These are phyloP conservation scores for Malurus melanocephalus DNA, from an alignment of 2,113 vertebrate species.

Conservation along the genomic window DNA sequence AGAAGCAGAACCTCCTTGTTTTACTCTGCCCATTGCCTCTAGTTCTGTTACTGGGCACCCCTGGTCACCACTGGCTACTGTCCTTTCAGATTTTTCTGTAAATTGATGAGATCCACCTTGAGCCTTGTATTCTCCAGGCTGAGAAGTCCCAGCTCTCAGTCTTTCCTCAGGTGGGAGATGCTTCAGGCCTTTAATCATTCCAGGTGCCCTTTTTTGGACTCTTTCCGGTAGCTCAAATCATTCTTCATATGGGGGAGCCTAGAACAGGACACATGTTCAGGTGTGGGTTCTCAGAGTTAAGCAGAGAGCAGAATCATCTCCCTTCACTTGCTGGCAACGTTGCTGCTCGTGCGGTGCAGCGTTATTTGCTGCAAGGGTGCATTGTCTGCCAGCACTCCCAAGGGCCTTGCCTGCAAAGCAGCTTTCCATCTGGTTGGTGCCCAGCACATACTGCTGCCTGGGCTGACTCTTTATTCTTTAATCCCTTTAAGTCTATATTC, in stretches of 20 bases:
- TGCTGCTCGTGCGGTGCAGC: background rate
- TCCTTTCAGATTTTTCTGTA: background rate
- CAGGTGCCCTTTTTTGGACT: background rate
- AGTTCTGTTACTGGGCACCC: background rate
- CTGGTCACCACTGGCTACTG: background rate
- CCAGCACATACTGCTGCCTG: background rate
- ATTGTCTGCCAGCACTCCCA: background rate
- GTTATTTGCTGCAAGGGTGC: background rate
- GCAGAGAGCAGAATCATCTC: background rate
- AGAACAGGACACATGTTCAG: background rate
- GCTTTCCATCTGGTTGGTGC: background rate
- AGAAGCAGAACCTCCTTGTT: background rate
- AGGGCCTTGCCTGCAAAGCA: background rate
- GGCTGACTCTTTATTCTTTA: background rate
- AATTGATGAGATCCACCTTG: background rate
- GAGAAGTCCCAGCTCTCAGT: background rate
- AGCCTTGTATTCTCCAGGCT: background rate
- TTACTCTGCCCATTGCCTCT: background rate
- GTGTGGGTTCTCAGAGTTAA: background rate
- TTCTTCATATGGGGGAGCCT: background rate
- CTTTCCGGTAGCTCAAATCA: background rate
- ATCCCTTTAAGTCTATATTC: background rate
- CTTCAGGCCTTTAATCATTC: background rate
- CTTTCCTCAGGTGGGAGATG: background rate
- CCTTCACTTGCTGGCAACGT: rapidly evolving